Conservation (phyloP, 2,888 invertebrate genomes). For the Eulithis prunata region DNA sequence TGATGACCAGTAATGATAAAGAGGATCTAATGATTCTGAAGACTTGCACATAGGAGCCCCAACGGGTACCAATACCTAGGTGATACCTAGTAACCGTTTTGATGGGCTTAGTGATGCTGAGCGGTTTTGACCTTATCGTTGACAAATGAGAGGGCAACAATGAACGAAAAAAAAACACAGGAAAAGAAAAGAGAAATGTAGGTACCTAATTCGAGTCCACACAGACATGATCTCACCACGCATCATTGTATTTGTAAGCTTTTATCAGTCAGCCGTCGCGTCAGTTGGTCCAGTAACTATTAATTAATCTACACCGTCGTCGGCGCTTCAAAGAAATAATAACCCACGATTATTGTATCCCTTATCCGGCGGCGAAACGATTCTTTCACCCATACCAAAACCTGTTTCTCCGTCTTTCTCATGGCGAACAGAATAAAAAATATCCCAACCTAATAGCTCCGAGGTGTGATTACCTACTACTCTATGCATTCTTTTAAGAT, state of each 20-base stretch:
- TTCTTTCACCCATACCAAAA: conserved; percentile 69
- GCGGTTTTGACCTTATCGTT: too few species aligned
- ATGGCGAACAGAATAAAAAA: conserved; percentile 70
- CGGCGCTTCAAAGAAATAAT: conserved; percentile 78
- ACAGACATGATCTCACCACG: conserved; percentile 45
- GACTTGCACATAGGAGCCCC: too few species aligned
- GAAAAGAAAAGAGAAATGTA: conserved; percentile 10
- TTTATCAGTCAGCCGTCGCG: conserved; percentile 19
- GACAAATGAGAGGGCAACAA: too few species aligned
- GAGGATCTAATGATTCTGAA: too few species aligned
- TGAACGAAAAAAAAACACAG: conserved; percentile 7
- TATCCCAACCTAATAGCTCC: conserved; percentile 74
- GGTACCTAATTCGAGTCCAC: conserved; percentile 35
- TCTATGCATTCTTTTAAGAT: conserved; percentile 46
- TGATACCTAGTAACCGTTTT: too few species aligned
- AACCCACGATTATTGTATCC: conserved; percentile 75
- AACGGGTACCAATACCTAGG: too few species aligned
- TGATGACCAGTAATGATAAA: too few species aligned
- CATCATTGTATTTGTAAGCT: conserved; percentile 39
- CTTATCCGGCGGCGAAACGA: conserved; percentile 66
- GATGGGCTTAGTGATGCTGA: too few species aligned
- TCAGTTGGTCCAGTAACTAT: conserved; percentile 20
- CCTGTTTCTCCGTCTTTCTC: conserved; percentile 69
- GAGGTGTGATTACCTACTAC: conserved; percentile 78
- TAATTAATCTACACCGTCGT: conserved; percentile 44